Conservation (phyloP, 2,888 invertebrate species). For the Caenorhabditis japonica region DNA sequence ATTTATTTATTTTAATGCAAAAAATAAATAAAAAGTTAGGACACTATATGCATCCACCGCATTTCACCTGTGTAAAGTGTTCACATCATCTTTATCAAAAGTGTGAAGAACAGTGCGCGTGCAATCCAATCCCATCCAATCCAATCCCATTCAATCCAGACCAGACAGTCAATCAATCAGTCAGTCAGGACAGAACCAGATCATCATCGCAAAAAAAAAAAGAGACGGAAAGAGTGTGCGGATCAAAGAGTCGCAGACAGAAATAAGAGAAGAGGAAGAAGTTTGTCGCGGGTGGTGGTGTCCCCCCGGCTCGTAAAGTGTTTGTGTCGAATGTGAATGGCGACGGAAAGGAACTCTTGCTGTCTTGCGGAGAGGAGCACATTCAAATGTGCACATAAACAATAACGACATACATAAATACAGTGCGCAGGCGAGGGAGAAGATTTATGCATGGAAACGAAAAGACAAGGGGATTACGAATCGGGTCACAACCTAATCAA, state of each 20-base stretch:
- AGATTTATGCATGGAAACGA: constrained; percentile 24
- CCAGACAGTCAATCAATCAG: too few relatives aligned
- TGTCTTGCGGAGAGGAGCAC: constrained; percentile 8
- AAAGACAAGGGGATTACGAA: constrained; percentile 38
- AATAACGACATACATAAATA: constrained; percentile 21
- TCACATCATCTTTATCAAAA: too few relatives aligned
- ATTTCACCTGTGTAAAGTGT: too few relatives aligned
- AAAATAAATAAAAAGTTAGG: too few relatives aligned
- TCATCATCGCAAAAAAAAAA: too few relatives aligned
- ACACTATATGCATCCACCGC: too few relatives aligned
- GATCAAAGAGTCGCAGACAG: constrained; percentile 9
- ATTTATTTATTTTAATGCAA: too few relatives aligned
- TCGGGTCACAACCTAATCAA: constrained; percentile 44
- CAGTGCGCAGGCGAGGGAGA: constrained; percentile 28
- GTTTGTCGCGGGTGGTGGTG: constrained; percentile 24
- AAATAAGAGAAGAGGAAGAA: constrained; percentile 15
- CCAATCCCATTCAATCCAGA: too few relatives aligned
- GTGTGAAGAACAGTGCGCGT: too few relatives aligned
- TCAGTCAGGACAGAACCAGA: too few relatives aligned
- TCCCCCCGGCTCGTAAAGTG: constrained; percentile 39
- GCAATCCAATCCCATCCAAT: too few relatives aligned
- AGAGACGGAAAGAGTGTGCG: constrained; percentile 18
- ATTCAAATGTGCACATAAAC: constrained; percentile 23
- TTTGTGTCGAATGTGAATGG: constrained; percentile 35
- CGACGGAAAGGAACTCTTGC: constrained; percentile 9